phyloP scores from a whole-genome alignment of 2,888 invertebrate species.

The Leptinotarsa juncta region DNA sequence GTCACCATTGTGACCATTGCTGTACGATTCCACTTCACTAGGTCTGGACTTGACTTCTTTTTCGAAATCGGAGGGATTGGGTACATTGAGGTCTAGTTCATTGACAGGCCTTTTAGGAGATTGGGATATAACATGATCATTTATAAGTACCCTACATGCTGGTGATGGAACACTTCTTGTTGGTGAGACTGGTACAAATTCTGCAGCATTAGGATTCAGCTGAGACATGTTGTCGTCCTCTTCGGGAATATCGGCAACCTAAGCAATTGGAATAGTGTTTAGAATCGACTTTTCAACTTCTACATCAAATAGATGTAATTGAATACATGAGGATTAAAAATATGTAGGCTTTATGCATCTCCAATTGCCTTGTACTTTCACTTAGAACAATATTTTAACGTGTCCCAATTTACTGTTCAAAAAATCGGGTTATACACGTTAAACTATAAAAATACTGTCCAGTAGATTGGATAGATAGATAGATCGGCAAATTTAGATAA shows the following conservation, averaged over 20 bases:
- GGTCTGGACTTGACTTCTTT: slow-evolving; percentile 74
- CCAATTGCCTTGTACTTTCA: too few species aligned
- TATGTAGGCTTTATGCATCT: too few species aligned
- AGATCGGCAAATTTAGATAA: too few species aligned
- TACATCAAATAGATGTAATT: background rate
- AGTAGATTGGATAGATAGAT: too few species aligned
- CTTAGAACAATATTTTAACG: too few species aligned
- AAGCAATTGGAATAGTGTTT: background rate
- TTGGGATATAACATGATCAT: slow-evolving; percentile 71
- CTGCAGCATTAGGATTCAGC: slow-evolving; percentile 87
- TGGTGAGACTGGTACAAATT: slow-evolving; percentile 80
- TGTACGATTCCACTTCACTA: slow-evolving; percentile 69
- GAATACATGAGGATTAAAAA: too few species aligned
- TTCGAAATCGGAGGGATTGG: slow-evolving; percentile 74
- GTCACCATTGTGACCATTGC: slow-evolving; percentile 69
- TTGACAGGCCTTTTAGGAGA: slow-evolving; percentile 78
- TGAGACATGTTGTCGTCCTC: slow-evolving; percentile 78
- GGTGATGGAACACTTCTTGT: slow-evolving; percentile 68
- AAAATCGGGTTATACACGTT: too few species aligned
- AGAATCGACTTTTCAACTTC: background rate
- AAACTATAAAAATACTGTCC: too few species aligned
- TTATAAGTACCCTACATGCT: slow-evolving; percentile 57
- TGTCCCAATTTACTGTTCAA: too few species aligned
- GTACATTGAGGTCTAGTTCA: slow-evolving; percentile 70
- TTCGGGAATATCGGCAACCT: slow-evolving; percentile 53